These are phyloP conservation scores for Microplitis deprimator DNA, from an alignment of 2,888 invertebrate species.

Conservation along the genomic window DNA sequence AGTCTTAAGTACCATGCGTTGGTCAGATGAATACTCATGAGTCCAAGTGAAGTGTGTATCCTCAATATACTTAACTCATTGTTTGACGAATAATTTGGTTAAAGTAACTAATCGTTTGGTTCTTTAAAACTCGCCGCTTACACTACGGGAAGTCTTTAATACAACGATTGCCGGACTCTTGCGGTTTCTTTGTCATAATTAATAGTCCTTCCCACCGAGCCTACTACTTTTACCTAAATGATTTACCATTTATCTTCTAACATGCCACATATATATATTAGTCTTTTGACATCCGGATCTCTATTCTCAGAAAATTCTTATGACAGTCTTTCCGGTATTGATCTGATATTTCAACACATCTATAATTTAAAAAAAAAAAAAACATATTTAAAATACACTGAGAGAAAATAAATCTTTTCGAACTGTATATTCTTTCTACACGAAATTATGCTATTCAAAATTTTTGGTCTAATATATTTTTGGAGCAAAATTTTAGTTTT, in stretches of 20 bases:
- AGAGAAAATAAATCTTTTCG: no score
- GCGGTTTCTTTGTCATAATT: conserved; percentile 71
- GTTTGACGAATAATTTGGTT: conserved; percentile 70
- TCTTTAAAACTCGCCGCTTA: conserved; percentile 65
- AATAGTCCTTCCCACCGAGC: conserved; percentile 65
- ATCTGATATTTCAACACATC: conserved; percentile 28
- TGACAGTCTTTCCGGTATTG: conserved; percentile 27
- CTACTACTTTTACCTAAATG: conserved; percentile 66
- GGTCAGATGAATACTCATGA: conserved; percentile 3
- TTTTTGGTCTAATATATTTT: no score
- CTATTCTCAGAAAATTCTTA: conserved; percentile 27
- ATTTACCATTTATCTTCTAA: conserved; percentile 69
- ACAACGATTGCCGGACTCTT: conserved; percentile 48
- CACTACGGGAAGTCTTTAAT: conserved; percentile 41
- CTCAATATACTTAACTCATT: conserved; percentile 60
- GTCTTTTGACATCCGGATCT: conserved; percentile 35
- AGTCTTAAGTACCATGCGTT: background rate
- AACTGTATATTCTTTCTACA: no score
- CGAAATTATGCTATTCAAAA: no score
- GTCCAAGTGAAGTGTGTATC: conserved; percentile 45
- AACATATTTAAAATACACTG: background rate
- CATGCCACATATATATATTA: conserved; percentile 19
- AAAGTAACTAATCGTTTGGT: conserved; percentile 70
- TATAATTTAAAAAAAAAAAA: conserved; percentile 7
- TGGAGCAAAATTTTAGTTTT: no score